A percentile compares a stretch with the other conserved stretches of the same genome.
These are phyloP conservation scores for Hylaeus volcanicus DNA, from an alignment of 1,140 invertebrate species.

Conservation along the genomic window DNA sequence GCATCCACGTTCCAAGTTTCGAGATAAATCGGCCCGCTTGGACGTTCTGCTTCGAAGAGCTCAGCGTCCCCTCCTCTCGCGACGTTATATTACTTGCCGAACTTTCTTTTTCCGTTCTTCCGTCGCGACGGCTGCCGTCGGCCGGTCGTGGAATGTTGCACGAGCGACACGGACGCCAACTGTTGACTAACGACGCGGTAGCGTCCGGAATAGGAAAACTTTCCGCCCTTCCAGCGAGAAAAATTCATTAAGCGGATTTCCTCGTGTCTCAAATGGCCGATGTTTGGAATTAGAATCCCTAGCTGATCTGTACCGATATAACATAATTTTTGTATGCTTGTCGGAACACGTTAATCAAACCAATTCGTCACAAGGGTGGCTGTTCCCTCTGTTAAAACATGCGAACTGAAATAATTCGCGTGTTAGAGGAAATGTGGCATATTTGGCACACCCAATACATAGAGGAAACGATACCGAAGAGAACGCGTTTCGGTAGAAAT, in stretches of 20 bases:
- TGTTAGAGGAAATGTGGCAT: too few relatives aligned
- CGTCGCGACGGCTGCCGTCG: not conserved
- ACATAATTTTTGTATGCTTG: too few relatives aligned
- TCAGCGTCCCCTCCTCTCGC: not conserved
- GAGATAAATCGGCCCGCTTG: slow-evolving; percentile 40
- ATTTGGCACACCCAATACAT: too few relatives aligned
- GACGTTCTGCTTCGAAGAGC: slow-evolving; percentile 10
- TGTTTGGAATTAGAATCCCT: too few relatives aligned
- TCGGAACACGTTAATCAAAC: too few relatives aligned
- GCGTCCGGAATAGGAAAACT: slow-evolving; percentile 18
- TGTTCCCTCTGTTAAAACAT: too few relatives aligned
- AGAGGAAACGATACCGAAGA: too few relatives aligned
- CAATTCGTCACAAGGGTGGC: too few relatives aligned
- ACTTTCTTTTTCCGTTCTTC: slow-evolving; percentile 31
- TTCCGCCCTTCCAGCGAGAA: not conserved
- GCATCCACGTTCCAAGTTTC: slow-evolving; percentile 20
- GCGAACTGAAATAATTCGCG: too few relatives aligned
- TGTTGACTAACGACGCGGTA: slow-evolving; percentile 15
- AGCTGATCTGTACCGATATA: too few relatives aligned
- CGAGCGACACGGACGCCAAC: slow-evolving; percentile 12
- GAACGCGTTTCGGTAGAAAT: too few relatives aligned
- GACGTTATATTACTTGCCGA: slow-evolving; percentile 46
- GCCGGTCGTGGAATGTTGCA: not conserved
- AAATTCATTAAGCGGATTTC: slow-evolving; percentile 21
- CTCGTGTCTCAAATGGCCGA: too few relatives aligned